phyloP scores from a whole-genome alignment of 2,888 invertebrate species.

The Empis livida region DNA sequence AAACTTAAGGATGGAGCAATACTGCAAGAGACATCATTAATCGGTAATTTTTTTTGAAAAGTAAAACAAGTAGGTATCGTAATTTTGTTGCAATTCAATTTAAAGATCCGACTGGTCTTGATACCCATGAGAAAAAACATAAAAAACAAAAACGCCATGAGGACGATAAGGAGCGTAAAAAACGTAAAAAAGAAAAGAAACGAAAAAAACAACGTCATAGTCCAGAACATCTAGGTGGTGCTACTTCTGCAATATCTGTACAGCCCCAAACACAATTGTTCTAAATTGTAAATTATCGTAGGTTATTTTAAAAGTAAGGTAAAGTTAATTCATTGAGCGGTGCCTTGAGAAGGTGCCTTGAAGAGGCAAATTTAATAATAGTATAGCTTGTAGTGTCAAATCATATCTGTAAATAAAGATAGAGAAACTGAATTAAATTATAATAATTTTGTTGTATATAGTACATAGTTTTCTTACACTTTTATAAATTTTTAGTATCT shows the following conservation, averaged over 20 bases:
- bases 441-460: too few species aligned
- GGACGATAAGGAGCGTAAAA: slow-evolving; percentile 86
- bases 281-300: slow-evolving; percentile 14
- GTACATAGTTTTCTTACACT: too few species aligned
- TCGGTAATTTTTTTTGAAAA: slow-evolving; percentile 38
- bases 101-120: slow-evolving; percentile 50
- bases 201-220: slow-evolving; percentile 90
- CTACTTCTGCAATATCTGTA: slow-evolving; percentile 17
- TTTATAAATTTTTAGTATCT: too few species aligned
- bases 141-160: slow-evolving; percentile 90
- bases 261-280: slow-evolving; percentile 24
- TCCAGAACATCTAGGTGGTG: slow-evolving; percentile 58
- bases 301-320: too few species aligned
- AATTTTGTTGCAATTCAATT: slow-evolving; percentile 6
- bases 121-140: slow-evolving; percentile 88
- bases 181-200: slow-evolving; percentile 90
- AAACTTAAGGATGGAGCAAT: slow-evolving; percentile 80
- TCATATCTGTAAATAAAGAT: too few species aligned
- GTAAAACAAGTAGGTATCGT: not conserved
- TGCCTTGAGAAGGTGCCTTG: too few species aligned
- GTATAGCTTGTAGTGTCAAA: too few species aligned
- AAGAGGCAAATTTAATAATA: too few species aligned
- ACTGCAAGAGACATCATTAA: slow-evolving; percentile 61
- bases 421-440: too few species aligned
- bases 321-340: too few species aligned